Evolutionary conservation across 2,113 vertebrate species (phyloP), one percentile per base, ranked within the genome.

Genomic region (Heliornis fulica): DNA sequence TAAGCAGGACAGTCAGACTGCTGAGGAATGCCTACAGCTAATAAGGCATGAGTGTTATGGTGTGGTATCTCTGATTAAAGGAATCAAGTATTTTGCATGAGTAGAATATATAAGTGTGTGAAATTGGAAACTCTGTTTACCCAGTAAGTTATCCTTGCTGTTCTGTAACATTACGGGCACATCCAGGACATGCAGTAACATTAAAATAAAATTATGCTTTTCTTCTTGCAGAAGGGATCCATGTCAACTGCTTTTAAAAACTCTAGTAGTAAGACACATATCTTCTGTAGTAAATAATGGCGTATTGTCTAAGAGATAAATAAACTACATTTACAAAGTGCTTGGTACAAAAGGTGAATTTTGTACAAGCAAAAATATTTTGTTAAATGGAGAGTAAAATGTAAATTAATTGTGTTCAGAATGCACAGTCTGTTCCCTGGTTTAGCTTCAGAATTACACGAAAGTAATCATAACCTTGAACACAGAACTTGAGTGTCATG

Each of bases 401-500:
- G 5, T 20, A 71, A 90, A 63, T 53, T 68, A 71, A 54, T 65
- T 13, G 7, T 36, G 9, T 66, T 76, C 20, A 60, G 43, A 79
- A 78, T 1, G 0, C 21, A 66, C 10, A 48, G 32, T 54, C 48
- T 84, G 21, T 70, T 86, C 18, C 13, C 5, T 43, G 26, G 22
- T 28, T 83, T 82, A 59, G 9, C 50, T 89, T 71, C 53, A 84
- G 54, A 70, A 45, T 20, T 60, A 25, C 31, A 41, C 26, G 50
- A 28, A 82, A 88, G 59, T 91, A 83, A 68, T 7, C 7, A 10
- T 64, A 87, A 90, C 13, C 75, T 70, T 86, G 61, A 85, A 90
- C 7, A 36, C 21, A 76, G 61, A 88, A 74, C 23, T 23, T 22
- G 16, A 88, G n/a, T 60, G 38, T 75, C 81, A 90, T 60, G 85